These are phyloP conservation scores for Orthonychiurus folsomi DNA, from an alignment of 2,888 invertebrate genomes.

Conservation along the genomic window DNA sequence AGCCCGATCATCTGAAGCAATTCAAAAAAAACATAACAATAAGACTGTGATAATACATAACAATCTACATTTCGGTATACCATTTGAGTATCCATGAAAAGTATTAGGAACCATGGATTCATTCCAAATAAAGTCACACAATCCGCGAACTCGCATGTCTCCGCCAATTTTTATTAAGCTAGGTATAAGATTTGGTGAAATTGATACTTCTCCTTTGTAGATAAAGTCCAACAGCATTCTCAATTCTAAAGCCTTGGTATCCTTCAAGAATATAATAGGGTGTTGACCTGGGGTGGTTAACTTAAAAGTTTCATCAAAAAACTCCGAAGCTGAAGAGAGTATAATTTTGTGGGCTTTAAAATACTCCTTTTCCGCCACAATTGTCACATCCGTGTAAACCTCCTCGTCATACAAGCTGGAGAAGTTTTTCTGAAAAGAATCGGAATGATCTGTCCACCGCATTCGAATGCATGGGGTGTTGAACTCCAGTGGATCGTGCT, in stretches of 20 bases:
- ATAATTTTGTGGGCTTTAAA: slow-evolving; percentile 36
- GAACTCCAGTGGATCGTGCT: slow-evolving; percentile 29
- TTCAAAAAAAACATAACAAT: no score
- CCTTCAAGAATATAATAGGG: slow-evolving; percentile 33
- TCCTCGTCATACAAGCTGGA: slow-evolving; percentile 28
- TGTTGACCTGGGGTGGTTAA: slow-evolving; percentile 30
- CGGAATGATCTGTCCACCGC: slow-evolving; percentile 37
- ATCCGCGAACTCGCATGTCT: slow-evolving; percentile 26
- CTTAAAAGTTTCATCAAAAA: slow-evolving; percentile 34
- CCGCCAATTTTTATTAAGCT: slow-evolving; percentile 29
- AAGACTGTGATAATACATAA: no score
- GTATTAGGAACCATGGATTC: slow-evolving; percentile 3
- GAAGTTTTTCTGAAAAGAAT: slow-evolving; percentile 31
- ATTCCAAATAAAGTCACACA: slow-evolving; percentile 15
- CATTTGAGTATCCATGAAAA: not conserved
- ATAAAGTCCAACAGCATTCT: slow-evolving; percentile 33
- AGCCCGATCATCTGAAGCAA: no score
- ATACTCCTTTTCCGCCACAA: slow-evolving; percentile 30
- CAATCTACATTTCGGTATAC: no score
- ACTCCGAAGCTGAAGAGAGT: slow-evolving; percentile 32
- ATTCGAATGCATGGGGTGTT: slow-evolving; percentile 32
- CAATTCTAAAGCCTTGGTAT: slow-evolving; percentile 30
- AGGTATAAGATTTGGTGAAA: slow-evolving; percentile 30
- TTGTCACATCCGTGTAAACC: slow-evolving; percentile 29
- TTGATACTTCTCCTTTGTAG: slow-evolving; percentile 33